Conservation (phyloP, 2,888 invertebrate genomes). For the Noctua comes region DNA sequence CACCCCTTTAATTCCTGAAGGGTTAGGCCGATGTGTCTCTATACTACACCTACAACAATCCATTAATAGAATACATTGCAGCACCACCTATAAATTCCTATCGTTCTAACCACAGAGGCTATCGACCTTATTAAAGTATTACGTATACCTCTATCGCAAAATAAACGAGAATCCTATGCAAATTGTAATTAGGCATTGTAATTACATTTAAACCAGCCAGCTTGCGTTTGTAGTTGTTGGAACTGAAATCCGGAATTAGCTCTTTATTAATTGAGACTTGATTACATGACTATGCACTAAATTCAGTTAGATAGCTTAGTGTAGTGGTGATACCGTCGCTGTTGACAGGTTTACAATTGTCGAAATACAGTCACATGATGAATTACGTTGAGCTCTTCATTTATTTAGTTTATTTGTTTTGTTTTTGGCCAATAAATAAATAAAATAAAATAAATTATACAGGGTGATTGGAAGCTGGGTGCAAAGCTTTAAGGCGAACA, state of each 20-base stretch:
- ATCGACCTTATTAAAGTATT: not conserved
- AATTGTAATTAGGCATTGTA: conserved; percentile 1
- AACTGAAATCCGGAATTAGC: conserved; percentile 17
- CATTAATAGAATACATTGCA: not conserved
- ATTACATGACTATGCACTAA: conserved; percentile 21
- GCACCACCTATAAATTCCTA: not conserved
- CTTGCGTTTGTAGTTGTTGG: conserved; percentile 1
- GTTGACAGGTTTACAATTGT: not conserved
- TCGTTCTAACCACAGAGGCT: not conserved
- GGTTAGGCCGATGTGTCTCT: no score
- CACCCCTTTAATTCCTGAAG: no score
- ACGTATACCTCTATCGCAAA: not conserved
- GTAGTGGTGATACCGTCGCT: not conserved
- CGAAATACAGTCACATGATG: not conserved
- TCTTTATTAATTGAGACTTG: not conserved
- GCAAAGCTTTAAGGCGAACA: no score
- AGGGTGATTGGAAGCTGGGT: no score
- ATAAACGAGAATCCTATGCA: not conserved
- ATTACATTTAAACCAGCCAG: conserved; percentile 4
- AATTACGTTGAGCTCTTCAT: not conserved
- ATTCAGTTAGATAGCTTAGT: conserved; percentile 4
- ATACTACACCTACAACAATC: not conserved
- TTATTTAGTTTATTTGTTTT: no score
- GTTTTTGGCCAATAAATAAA: no score
- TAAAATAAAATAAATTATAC: no score